Percentiles rank a stretch among this genome's conserved stretches.
These are phyloP conservation scores for Paelopatides confundens DNA, from an alignment of 53 echinoderm and acorn worm species.

Conservation along the genomic window DNA sequence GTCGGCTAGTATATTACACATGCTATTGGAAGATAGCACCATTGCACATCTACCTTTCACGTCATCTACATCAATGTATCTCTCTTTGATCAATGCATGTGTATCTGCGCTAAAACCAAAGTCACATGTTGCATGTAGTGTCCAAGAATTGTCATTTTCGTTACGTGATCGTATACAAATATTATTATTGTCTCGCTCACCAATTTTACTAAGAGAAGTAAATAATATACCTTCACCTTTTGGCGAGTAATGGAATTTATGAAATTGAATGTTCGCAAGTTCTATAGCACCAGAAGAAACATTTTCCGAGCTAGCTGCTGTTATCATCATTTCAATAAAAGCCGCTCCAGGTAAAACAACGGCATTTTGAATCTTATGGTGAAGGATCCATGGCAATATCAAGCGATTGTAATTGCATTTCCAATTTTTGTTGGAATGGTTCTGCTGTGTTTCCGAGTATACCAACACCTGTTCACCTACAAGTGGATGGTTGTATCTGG, in stretches of 20 bases:
- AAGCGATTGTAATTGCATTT: slow-evolving; percentile 34
- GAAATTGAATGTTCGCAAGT: slow-evolving; percentile 35
- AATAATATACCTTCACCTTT: slow-evolving; percentile 38
- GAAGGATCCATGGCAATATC: slow-evolving; percentile 71
- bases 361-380: slow-evolving; percentile 69
- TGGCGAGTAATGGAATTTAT: slow-evolving; percentile 74
- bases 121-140: slow-evolving; percentile 8
- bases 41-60: background rate
- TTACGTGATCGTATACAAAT: background rate
- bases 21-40: background rate
- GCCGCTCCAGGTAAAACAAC: slow-evolving; percentile 79
- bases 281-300: background rate
- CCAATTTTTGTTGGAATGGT: slow-evolving; percentile 54
- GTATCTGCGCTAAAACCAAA: background rate
- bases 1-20: slow-evolving; percentile 14
- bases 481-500: background rate
- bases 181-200: background rate
- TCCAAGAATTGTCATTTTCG: background rate
- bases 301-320: slow-evolving; percentile 20
- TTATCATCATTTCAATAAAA: slow-evolving; percentile 71
- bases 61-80: background rate
- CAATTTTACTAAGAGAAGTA: slow-evolving; percentile 52
- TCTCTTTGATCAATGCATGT: background rate
- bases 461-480: background rate
- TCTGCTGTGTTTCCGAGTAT: background rate